These are phyloP conservation scores for Coptodon rendalli DNA, from an alignment of 2,113 vertebrate species.

Conservation along the genomic window DNA sequence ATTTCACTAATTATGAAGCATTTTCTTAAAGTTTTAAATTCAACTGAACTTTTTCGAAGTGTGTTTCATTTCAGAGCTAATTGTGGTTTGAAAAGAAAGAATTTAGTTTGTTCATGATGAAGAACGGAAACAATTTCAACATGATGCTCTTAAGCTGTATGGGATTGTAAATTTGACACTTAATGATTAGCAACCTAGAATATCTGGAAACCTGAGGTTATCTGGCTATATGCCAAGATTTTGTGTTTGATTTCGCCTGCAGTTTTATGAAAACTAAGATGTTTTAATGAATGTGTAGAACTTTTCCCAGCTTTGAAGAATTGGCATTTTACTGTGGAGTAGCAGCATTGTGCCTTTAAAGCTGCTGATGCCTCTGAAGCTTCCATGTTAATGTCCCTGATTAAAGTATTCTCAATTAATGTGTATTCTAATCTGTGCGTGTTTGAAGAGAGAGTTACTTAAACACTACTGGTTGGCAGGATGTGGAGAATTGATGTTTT, in stretches of 20 bases:
- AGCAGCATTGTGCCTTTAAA: constrained; percentile 26
- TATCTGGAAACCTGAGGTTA: neutral
- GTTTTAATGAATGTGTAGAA: constrained; percentile 7
- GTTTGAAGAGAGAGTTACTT: constrained; percentile 58
- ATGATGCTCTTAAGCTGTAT: neutral
- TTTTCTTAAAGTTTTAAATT: neutral
- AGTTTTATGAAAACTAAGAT: neutral
- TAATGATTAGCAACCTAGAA: neutral
- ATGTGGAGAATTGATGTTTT: constrained; percentile 13
- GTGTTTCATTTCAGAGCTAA: neutral
- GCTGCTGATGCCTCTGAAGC: constrained; percentile 14
- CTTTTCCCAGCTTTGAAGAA: constrained; percentile 11
- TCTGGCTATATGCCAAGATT: neutral
- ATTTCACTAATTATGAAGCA: neutral
- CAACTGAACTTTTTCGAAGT: neutral
- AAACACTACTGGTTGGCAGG: constrained; percentile 35
- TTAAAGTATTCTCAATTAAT: constrained; percentile 43
- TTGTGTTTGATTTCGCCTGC: neutral
- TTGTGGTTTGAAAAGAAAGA: neutral
- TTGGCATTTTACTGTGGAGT: constrained; percentile 46
- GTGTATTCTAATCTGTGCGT: constrained; percentile 53
- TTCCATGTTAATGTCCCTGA: constrained; percentile 11
- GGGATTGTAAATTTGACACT: neutral
- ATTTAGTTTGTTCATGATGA: neutral
- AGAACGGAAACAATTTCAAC: neutral